These are phyloP conservation scores for Zaprionus africanus DNA, from an alignment of 1,140 invertebrate species.

Conservation along the genomic window DNA sequence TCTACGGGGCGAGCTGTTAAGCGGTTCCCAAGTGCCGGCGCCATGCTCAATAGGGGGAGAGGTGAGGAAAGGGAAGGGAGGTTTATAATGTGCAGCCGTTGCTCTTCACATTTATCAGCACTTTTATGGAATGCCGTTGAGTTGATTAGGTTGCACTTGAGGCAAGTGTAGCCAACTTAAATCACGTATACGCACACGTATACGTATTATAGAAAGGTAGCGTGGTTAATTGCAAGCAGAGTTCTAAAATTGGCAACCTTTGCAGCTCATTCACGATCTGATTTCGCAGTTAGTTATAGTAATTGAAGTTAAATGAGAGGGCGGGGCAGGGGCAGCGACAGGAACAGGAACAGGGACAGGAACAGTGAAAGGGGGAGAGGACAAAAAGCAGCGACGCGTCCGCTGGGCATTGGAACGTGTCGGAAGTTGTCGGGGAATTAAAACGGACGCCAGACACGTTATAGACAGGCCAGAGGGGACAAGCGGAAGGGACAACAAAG, in stretches of 20 bases:
- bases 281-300: conserved; percentile 19
- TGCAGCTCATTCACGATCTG: conserved; percentile 14
- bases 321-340: not conserved
- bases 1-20: conserved; percentile 9
- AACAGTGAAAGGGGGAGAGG: not conserved
- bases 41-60: conserved; percentile 6
- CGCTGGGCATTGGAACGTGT: conserved; percentile 35
- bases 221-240: conserved; percentile 33
- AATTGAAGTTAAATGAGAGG: conserved; percentile 20
- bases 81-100: conserved; percentile 29
- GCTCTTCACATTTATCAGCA: conserved; percentile 41
- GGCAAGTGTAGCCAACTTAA: conserved; percentile 15
- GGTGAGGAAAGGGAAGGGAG: not conserved
- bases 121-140: conserved; percentile 33
- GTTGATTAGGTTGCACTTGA: conserved; percentile 57
- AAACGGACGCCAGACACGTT: conserved; percentile 13
- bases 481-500: no score
- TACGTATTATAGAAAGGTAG: not conserved
- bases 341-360: no score
- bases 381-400: conserved; percentile 2
- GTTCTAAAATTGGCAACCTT: conserved; percentile 12
- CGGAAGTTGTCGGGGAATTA: conserved; percentile 37
- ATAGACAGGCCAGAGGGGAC: not conserved
- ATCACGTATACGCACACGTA: conserved; percentile 2
- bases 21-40: conserved; percentile 46